Evolutionary conservation across 1,140 invertebrate species (phyloP), one percentile per base, ranked within the genome.

Genomic region (Philopotamus ludificatus): DNA sequence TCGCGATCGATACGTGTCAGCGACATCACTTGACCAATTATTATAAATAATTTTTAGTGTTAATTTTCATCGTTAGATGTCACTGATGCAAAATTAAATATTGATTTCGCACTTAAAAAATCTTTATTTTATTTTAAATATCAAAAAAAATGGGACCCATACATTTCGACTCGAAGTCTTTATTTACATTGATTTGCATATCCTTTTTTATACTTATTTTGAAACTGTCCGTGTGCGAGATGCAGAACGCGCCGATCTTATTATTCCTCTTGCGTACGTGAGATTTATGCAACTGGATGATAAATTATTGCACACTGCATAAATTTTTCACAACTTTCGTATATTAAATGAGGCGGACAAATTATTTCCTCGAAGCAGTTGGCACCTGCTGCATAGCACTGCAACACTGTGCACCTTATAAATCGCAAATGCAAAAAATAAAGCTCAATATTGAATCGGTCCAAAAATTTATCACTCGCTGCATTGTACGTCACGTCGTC

Each of bases 281-380:
- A 58, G 55, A 58, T 58, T 58, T 58, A 58, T 58, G 55, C 55
- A 58, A 58, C 55, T 58, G 55, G 23, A 15, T 58, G 55, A 25
- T 58, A 58, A 58, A 58, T 58, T 58, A 58, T 45, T 58, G 28
- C 55, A 22, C n/a, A 58, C 55, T 58, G 55, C 55, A 58, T 58
- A 58, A 58, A 58, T 58, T 58, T 58, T 58, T 58, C 55, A 58
- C 55, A 58, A 58, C 23, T 58, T 58, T 58, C 41, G 55, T 45
- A 58, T 45, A 45, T 58, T 58, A 58, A 58, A 58, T 45, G 55
- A 45, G 45, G 55, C 39, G 39, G 55, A 58, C 55, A 58, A 58
- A 58, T 58, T 58, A 58, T 58, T 58, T 58, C 41, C 16, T 20
- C 18, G 15, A 4, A 15, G 51, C 25, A 1, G 16, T n/a, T 23